Evolutionary conservation across 2,797 vertebrate genomes (phyloP), one percentile per base, ranked within the genome.

Genomic region (Falco naumanni): DNA sequence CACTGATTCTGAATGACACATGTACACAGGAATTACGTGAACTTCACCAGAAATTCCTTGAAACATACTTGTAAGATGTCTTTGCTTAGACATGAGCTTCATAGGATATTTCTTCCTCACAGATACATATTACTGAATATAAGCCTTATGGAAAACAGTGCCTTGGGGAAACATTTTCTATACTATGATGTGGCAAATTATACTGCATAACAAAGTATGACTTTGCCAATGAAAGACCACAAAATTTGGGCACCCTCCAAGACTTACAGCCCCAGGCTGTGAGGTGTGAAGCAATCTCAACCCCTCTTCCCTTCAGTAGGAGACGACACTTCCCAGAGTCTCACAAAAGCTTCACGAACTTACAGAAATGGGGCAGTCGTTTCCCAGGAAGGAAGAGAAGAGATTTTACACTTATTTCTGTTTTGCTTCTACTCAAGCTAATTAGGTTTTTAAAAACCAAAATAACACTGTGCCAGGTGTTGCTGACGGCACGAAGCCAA

Each of bases 221-320:
- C 66, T 93, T 54, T 48, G 90, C 79, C 92, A 96, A 65, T 16
- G 69, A 72, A 3, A 90, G 77, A 97, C 90, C 96, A 93, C 92
- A 96, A 92, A 84, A 92, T 89, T 20, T 97, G 95, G 92, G 88
- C 90, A 87, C 22, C 29, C 59, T 95, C 88, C 92, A 94, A 96
- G 93, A 82, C 61, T 82, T 33, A 69, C 43, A 90, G 77, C 95
- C 77, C 31, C 34, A 48, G 77, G 93, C 77, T 4, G 2, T 16
- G 87, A 96, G 90, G 93, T 90, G 83, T 51, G 74, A 89, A 96
- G 66, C 70, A 72, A 90, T 9, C 54, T 50, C 63, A 92, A 11
- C 20, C 22, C 45, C 57, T 78, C 48, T 56, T 72, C 41, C n/a
- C 11, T 74, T 76, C 74, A 66, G 37, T 39, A 56, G 75, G 56